Evolutionary conservation across 2,888 invertebrate genomes (phyloP).

Genomic region (Geophilus truncorum): DNA sequence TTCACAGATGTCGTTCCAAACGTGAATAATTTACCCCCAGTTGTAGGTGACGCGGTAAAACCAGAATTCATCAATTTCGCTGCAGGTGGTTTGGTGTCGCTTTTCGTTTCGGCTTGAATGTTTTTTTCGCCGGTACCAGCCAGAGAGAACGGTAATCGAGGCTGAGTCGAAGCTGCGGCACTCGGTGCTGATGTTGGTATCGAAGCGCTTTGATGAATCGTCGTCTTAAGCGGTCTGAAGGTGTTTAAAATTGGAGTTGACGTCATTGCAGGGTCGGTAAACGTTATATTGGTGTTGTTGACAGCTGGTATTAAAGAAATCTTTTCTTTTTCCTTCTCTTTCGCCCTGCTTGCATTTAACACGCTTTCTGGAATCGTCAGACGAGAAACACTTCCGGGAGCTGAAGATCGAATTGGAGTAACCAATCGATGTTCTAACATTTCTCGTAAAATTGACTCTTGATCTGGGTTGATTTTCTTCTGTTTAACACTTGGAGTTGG

Average conservation of each 20-base stretch:
- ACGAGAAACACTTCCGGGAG: slow-evolving; percentile 7
- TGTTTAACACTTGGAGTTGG: neutral
- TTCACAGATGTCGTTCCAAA: neutral
- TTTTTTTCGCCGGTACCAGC: neutral
- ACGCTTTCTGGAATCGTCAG: neutral
- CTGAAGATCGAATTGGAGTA: neutral
- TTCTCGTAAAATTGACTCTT: neutral
- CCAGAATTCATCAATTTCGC: too few species aligned
- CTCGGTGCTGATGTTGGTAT: neutral
- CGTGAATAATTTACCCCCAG: neutral
- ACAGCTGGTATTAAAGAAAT: too few species aligned
- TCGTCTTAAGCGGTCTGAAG: neutral
- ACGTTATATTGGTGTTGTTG: neutral
- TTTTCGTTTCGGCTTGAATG: neutral
- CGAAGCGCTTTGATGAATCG: neutral
- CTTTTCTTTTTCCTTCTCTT: neutral
- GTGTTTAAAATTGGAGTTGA: neutral
- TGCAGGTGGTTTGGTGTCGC: neutral
- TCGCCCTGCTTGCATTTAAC: neutral
- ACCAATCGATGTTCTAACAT: neutral
- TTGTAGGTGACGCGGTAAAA: neutral
- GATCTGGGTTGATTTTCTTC: neutral
- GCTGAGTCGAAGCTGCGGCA: neutral
- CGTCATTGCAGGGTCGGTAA: neutral
- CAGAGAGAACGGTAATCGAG: neutral